A percentile compares a stretch with the other conserved stretches of the same genome.
Conservation (phyloP, 2,888 invertebrate species). For the Rhagonycha fulva region DNA sequence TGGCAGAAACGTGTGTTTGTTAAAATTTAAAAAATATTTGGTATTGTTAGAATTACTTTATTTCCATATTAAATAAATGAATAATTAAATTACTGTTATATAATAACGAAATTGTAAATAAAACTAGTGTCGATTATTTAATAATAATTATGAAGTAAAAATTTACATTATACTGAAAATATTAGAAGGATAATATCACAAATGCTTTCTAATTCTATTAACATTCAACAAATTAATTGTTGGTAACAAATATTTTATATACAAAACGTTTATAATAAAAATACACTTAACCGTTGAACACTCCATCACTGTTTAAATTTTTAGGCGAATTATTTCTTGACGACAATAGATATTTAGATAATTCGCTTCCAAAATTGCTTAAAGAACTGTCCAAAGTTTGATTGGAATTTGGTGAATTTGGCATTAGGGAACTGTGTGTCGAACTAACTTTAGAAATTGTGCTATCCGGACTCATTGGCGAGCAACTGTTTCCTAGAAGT, state of each 20-base stretch:
- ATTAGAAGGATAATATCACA: constrained; percentile 41
- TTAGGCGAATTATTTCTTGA: constrained; percentile 37
- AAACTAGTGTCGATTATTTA: not conserved
- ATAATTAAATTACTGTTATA: not conserved
- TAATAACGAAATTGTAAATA: not conserved
- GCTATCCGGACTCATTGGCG: constrained; percentile 48
- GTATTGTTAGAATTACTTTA: not conserved
- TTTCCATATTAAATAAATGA: not conserved
- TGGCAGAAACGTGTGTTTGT: too few species aligned
- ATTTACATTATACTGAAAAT: not conserved
- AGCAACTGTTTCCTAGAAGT: constrained; percentile 52
- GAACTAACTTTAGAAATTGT: constrained; percentile 61
- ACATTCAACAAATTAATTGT: constrained; percentile 38
- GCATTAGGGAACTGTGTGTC: constrained; percentile 56
- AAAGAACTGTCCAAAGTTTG: constrained; percentile 45
- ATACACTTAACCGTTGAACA: constrained; percentile 33
- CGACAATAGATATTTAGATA: constrained; percentile 50
- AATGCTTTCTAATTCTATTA: constrained; percentile 40
- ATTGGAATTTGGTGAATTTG: constrained; percentile 35
- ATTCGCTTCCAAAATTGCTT: constrained; percentile 61
- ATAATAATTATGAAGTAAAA: not conserved
- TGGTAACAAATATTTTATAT: constrained; percentile 33
- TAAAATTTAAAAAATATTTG: too few species aligned
- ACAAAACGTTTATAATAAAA: constrained; percentile 17
- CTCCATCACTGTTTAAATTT: constrained; percentile 32